These are phyloP conservation scores for Agriopis aurantiaria DNA, from an alignment of 2,888 invertebrate genomes.

Conservation along the genomic window DNA sequence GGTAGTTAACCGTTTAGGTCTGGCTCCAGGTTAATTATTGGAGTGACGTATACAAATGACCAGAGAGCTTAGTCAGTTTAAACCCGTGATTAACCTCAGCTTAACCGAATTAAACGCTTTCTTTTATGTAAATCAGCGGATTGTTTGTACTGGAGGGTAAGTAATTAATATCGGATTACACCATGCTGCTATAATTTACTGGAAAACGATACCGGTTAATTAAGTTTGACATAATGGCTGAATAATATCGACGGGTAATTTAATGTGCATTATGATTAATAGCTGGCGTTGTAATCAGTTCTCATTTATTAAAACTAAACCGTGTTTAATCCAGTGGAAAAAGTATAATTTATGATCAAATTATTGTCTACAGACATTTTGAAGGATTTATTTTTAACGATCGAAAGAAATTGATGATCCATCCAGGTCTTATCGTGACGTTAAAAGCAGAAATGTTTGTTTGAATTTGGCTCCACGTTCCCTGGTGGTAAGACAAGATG, in stretches of 20 bases:
- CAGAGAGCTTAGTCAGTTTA: slow-evolving; percentile 70
- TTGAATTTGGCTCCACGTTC: too few relatives aligned
- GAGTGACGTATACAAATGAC: slow-evolving; percentile 80
- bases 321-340: slow-evolving; percentile 18
- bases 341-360: slow-evolving; percentile 17
- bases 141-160: slow-evolving; percentile 69
- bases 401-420: background rate
- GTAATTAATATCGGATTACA: slow-evolving; percentile 65
- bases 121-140: slow-evolving; percentile 80
- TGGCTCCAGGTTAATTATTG: slow-evolving; percentile 74
- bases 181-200: slow-evolving; percentile 57
- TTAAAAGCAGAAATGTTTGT: too few relatives aligned
- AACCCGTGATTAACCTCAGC: slow-evolving; percentile 76
- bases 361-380: background rate
- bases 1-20: slow-evolving; percentile 71
- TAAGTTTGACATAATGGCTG: slow-evolving; percentile 61
- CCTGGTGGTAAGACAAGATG: too few relatives aligned
- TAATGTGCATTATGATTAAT: slow-evolving; percentile 59
- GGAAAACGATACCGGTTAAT: slow-evolving; percentile 59
- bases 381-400: background rate
- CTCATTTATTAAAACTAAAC: slow-evolving; percentile 38
- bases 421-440: background rate
- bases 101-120: slow-evolving; percentile 81
- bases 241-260: slow-evolving; percentile 58
- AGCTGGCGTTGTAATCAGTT: slow-evolving; percentile 44